A percentile compares a stretch with the other conserved stretches of the same genome.
Evolutionary conservation across 2,888 invertebrate genomes (phyloP).

Genomic region (Cantharis lateralis): DNA sequence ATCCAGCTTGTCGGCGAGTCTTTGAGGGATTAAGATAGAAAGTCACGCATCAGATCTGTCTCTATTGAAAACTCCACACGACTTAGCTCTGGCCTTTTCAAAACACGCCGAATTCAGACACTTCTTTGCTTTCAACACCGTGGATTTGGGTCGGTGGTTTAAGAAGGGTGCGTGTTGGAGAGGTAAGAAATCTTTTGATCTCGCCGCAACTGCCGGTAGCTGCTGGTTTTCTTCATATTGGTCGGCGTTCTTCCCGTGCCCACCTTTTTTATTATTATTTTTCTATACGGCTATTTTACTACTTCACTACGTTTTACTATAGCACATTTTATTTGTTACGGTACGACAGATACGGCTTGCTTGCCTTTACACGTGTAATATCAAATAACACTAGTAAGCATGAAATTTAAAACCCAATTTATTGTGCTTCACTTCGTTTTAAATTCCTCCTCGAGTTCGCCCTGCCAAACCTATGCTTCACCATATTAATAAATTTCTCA

Average conservation of each 20-base stretch:
- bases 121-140: slow-evolving; percentile 42
- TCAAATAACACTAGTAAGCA: slow-evolving; percentile 17
- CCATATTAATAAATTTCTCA: not conserved
- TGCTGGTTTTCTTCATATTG: slow-evolving; percentile 4
- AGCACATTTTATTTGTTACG: slow-evolving; percentile 16
- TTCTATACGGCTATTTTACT: slow-evolving; percentile 17
- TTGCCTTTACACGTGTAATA: slow-evolving; percentile 26
- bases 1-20: slow-evolving; percentile 39
- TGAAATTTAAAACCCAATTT: slow-evolving; percentile 25
- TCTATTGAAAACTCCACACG: slow-evolving; percentile 31
- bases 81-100: slow-evolving; percentile 26
- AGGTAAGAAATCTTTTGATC: slow-evolving; percentile 47
- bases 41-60: slow-evolving; percentile 46
- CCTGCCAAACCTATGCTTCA: not conserved
- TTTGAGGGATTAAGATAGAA: slow-evolving; percentile 48
- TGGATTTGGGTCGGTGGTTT: slow-evolving; percentile 45
- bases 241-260: slow-evolving; percentile 16
- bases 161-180: slow-evolving; percentile 46
- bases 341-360: slow-evolving; percentile 19
- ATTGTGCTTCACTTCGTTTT: slow-evolving; percentile 12
- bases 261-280: slow-evolving; percentile 8
- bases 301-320: slow-evolving; percentile 23
- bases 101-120: slow-evolving; percentile 39
- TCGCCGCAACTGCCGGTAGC: slow-evolving; percentile 43
- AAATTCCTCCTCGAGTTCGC: not conserved